A percentile compares a stretch with the other conserved stretches of the same genome.
These are phyloP conservation scores for Sitta carolinensis DNA, from an alignment of 2,797 vertebrate species.

Conservation along the genomic window DNA sequence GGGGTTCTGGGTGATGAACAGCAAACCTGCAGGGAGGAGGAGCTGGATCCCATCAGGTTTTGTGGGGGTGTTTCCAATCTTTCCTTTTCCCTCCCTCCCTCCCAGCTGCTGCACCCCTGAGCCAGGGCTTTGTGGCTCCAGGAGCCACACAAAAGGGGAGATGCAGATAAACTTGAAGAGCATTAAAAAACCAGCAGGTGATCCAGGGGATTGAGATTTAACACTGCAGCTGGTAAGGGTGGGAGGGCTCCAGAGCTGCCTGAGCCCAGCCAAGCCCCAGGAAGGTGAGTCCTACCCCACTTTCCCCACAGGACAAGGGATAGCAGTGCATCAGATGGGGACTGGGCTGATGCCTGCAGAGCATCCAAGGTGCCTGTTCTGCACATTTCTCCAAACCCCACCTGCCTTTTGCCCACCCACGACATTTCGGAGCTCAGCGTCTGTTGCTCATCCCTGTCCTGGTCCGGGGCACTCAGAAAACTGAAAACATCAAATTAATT, in stretches of 20 bases:
- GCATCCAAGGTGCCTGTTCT: neutral
- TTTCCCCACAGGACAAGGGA: neutral
- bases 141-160: neutral
- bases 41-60: neutral
- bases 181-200: neutral
- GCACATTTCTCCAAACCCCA: too few relatives aligned
- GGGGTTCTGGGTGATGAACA: neutral
- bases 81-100: neutral
- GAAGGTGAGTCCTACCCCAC: neutral
- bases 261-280: neutral
- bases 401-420: accelerated
- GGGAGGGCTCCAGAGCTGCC: neutral
- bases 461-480: neutral
- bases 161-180: neutral
- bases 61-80: neutral
- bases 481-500: neutral
- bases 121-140: accelerated
- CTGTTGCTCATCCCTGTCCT: too few relatives aligned
- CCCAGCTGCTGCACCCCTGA: accelerated
- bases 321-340: neutral
- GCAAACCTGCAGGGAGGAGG: neutral
- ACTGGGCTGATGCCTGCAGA: neutral
- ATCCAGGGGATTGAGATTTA: neutral
- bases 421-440: accelerated
- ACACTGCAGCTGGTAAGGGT: neutral